Conservation (phyloP, 2,113 vertebrate species). For the Pagrus major region DNA sequence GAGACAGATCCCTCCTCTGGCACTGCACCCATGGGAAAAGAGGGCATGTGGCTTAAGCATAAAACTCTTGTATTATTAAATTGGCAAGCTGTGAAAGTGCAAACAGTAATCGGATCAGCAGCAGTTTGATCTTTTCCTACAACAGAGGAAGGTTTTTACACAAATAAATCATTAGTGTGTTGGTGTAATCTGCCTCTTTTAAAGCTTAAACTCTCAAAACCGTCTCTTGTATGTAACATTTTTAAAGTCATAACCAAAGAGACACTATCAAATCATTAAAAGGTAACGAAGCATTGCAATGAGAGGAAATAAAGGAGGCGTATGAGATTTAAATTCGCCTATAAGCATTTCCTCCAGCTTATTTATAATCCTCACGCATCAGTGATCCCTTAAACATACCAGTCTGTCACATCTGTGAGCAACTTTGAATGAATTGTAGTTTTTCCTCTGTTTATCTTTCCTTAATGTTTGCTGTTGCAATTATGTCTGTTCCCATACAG, state of each 20-base stretch:
- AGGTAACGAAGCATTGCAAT: background rate
- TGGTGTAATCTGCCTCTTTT: slow-evolving; percentile 34
- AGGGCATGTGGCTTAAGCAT: slow-evolving; percentile 59
- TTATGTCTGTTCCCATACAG: slow-evolving; percentile 50
- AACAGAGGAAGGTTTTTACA: slow-evolving; percentile 44
- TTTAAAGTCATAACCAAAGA: background rate
- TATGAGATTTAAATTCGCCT: background rate
- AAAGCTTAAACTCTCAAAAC: slow-evolving; percentile 25
- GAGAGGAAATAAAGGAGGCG: background rate
- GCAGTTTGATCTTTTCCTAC: slow-evolving; percentile 62
- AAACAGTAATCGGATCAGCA: slow-evolving; percentile 73
- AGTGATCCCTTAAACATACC: slow-evolving; percentile 27
- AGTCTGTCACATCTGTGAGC: slow-evolving; percentile 46
- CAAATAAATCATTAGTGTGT: slow-evolving; percentile 62
- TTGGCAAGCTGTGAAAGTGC: slow-evolving; percentile 60
- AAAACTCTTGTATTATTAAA: slow-evolving; percentile 70
- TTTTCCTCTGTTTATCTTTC: slow-evolving; percentile 52
- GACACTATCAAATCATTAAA: background rate
- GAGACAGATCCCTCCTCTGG: slow-evolving; percentile 45
- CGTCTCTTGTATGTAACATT: background rate
- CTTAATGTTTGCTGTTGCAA: slow-evolving; percentile 47
- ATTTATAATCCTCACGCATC: slow-evolving; percentile 20
- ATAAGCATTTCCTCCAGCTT: slow-evolving; percentile 22
- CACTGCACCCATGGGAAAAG: slow-evolving; percentile 74
- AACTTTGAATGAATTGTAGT: slow-evolving; percentile 18